Conservation (phyloP, 2,113 vertebrate genomes). For the Speoplatyrhinus poulsoni region DNA sequence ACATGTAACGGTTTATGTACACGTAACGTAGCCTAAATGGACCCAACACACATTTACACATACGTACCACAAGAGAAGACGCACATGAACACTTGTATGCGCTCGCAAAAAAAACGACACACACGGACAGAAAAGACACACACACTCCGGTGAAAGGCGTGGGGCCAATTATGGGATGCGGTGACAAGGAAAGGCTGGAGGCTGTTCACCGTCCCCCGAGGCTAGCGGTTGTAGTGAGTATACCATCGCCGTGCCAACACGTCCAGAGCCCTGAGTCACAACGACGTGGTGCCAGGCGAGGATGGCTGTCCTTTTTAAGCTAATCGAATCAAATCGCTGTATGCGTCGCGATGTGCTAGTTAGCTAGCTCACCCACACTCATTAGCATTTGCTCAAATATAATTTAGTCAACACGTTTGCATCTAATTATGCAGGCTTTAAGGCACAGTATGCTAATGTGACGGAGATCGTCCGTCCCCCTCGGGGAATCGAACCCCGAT, state of each 20-base stretch:
- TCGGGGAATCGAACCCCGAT: too few relatives aligned
- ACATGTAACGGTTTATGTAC: too few relatives aligned
- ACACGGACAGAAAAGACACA: constrained; percentile 18
- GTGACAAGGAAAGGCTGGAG: constrained; percentile 63
- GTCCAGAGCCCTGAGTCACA: constrained; percentile 33
- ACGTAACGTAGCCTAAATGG: too few relatives aligned
- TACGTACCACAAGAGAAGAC: background rate
- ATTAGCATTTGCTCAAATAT: constrained; percentile 37
- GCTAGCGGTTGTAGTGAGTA: constrained; percentile 35
- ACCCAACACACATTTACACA: background rate
- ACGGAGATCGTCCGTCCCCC: too few relatives aligned
- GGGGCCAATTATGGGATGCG: constrained; percentile 66
- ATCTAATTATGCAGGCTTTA: constrained; percentile 2
- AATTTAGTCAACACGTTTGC: constrained; percentile 36
- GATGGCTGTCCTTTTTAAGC: constrained; percentile 35
- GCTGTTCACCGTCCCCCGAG: constrained; percentile 56
- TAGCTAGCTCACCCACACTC: constrained; percentile 43
- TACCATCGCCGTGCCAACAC: constrained; percentile 35
- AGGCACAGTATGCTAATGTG: too few relatives aligned
- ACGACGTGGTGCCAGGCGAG: constrained; percentile 33
- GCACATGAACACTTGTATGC: background rate
- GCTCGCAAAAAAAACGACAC: too few relatives aligned
- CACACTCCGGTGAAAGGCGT: constrained; percentile 45
- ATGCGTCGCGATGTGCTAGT: background rate
- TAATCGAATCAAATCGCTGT: constrained; percentile 49